Evolutionary conservation across 2,797 vertebrate genomes (phyloP).

Genomic region (Hybognathus amarus): DNA sequence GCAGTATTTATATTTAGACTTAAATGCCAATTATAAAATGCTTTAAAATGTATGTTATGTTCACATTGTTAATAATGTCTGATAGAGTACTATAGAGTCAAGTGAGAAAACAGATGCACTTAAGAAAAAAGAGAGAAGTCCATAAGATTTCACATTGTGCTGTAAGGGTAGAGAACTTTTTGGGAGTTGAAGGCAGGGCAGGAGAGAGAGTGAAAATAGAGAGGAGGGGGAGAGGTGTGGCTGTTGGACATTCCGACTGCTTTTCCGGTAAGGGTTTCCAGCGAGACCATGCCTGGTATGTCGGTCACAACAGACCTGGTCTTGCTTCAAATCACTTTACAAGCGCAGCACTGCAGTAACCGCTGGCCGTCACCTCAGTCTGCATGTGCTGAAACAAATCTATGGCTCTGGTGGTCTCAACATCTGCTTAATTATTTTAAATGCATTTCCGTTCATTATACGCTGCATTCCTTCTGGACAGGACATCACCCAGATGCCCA

Average conservation of each 20-base stretch:
- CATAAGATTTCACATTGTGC: constrained; percentile 29
- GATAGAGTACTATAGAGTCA: not conserved
- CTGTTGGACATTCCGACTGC: constrained; percentile 22
- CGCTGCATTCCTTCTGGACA: constrained; percentile 6
- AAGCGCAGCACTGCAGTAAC: not conserved
- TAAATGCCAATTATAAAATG: not conserved
- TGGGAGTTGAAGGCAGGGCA: constrained; percentile 28
- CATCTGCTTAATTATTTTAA: constrained; percentile 48
- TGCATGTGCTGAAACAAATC: not conserved
- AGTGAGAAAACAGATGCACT: not conserved
- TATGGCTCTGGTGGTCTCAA: constrained; percentile 6
- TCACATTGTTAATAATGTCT: not conserved
- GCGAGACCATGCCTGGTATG: constrained; percentile 48
- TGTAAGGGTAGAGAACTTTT: constrained; percentile 44
- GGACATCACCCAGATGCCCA: constrained; percentile 36
- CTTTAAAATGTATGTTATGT: not conserved
- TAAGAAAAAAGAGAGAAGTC: not conserved
- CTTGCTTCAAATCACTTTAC: constrained; percentile 33
- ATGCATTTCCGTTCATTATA: constrained; percentile 44
- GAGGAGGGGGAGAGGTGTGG: constrained; percentile 18
- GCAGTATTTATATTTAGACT: not conserved
- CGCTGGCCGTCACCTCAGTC: not conserved
- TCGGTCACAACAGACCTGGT: constrained; percentile 43
- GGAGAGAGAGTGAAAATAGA: constrained; percentile 4
- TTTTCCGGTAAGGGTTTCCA: constrained; percentile 50